Percentiles rank a stretch among this genome's conserved stretches.
These are phyloP conservation scores for Ptilorrhoa leucosticta DNA, from an alignment of 2,113 vertebrate species.

Conservation along the genomic window DNA sequence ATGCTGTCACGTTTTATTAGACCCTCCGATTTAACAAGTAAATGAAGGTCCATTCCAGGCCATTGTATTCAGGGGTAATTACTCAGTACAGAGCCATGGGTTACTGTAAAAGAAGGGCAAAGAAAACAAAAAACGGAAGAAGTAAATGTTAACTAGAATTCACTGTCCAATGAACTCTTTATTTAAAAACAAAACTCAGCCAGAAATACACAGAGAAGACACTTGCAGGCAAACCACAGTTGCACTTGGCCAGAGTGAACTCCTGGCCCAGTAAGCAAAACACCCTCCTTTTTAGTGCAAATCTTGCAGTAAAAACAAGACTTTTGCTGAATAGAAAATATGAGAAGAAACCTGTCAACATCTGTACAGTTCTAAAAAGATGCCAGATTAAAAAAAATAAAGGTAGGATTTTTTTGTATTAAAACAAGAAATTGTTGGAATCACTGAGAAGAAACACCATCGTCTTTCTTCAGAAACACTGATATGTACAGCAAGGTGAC, in stretches of 20 bases:
- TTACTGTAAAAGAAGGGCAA: slow-evolving; percentile 97
- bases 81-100: slow-evolving; percentile 99
- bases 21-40: slow-evolving; percentile 78
- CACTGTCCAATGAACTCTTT: slow-evolving; percentile 53
- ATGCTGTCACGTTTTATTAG: slow-evolving; percentile 71
- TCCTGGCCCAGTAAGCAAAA: background rate
- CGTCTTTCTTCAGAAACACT: slow-evolving; percentile 49
- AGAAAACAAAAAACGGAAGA: slow-evolving; percentile 66
- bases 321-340: slow-evolving; percentile 9
- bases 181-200: slow-evolving; percentile 55
- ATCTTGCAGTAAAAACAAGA: slow-evolving; percentile 10
- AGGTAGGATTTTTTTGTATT: background rate
- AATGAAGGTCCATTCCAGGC: slow-evolving; percentile 82
- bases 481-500: slow-evolving; percentile 42
- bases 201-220: slow-evolving; percentile 34
- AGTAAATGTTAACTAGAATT: slow-evolving; percentile 70
- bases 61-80: slow-evolving; percentile 82
- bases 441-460: slow-evolving; percentile 29
- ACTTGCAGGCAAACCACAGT: background rate
- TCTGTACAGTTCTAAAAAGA: background rate
- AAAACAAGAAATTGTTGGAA: background rate
- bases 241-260: background rate
- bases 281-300: background rate
- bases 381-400: background rate
- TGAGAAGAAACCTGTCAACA: background rate